phyloP scores from a whole-genome alignment of 2,113 vertebrate genomes.

The Orcinus orca region DNA sequence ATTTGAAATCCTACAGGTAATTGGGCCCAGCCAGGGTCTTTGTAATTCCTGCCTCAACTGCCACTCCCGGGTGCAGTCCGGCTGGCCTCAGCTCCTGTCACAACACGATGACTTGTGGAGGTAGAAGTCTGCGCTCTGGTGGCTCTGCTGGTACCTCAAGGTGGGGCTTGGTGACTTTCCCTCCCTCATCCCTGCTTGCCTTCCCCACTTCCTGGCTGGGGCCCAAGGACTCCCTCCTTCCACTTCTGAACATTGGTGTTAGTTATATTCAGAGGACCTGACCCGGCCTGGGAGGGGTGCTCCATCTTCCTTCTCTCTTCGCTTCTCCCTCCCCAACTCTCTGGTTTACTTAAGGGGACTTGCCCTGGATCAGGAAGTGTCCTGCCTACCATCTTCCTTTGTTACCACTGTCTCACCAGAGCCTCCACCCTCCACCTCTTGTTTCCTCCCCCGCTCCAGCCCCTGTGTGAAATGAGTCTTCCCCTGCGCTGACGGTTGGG shows the following conservation, averaged over 20 bases:
- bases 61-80: not conserved
- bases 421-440: not conserved
- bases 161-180: not conserved
- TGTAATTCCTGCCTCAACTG: not conserved
- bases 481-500: not conserved
- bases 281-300: not conserved
- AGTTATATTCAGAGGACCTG: conserved; percentile 43
- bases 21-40: not conserved
- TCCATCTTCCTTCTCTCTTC: not conserved
- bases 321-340: not conserved
- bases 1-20: not conserved
- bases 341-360: conserved; percentile 2
- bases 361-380: not conserved
- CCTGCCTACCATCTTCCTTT: not conserved
- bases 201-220: not conserved
- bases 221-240: not conserved
- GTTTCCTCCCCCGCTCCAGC: not conserved
- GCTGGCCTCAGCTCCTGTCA: not conserved
- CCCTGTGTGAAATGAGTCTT: not conserved
- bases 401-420: not conserved
- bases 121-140: not conserved
- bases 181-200: not conserved
- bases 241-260: conserved; percentile 6
- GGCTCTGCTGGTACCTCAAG: not conserved
- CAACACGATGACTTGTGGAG: not conserved